Percentiles rank a stretch among this genome's conserved stretches.
Evolutionary conservation across 1,140 invertebrate species (phyloP).

Genomic region (Hylaeus volcanicus): DNA sequence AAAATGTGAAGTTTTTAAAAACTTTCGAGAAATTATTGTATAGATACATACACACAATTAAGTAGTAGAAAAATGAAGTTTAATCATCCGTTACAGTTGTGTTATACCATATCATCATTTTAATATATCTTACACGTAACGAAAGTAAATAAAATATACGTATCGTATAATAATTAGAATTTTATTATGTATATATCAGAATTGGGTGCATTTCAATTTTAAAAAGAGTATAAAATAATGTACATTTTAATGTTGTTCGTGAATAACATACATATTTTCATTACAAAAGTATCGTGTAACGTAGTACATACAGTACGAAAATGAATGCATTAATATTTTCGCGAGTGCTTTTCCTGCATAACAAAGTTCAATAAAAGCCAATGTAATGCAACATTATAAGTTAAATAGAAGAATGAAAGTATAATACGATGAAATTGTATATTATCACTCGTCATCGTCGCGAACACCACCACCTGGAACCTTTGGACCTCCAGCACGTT

Average conservation of each 20-base stretch:
- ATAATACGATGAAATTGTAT: neutral
- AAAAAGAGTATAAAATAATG: conserved; percentile 18
- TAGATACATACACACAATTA: neutral
- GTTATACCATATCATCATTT: neutral
- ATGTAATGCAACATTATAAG: conserved; percentile 33
- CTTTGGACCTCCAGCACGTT: conserved; percentile 97
- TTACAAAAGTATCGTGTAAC: conserved; percentile 11
- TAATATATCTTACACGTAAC: neutral
- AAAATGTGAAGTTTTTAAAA: neutral
- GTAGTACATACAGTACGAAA: neutral
- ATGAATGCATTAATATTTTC: neutral
- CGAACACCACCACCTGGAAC: conserved; percentile 85
- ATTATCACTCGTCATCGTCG: conserved; percentile 86
- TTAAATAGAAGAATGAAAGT: conserved; percentile 32
- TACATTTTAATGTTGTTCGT: neutral
- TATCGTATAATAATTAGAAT: neutral
- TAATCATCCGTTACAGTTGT: neutral
- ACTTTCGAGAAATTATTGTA: neutral
- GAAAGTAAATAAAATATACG: neutral
- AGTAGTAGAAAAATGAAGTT: neutral
- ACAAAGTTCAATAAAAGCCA: conserved; percentile 6
- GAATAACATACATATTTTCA: conserved; percentile 7
- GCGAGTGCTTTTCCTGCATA: neutral
- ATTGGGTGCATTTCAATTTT: neutral
- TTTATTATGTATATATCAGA: conserved; percentile 11